Base-by-base conservation (phyloP, 2,888 invertebrate species). In the Drosophila koepferae region DNA sequence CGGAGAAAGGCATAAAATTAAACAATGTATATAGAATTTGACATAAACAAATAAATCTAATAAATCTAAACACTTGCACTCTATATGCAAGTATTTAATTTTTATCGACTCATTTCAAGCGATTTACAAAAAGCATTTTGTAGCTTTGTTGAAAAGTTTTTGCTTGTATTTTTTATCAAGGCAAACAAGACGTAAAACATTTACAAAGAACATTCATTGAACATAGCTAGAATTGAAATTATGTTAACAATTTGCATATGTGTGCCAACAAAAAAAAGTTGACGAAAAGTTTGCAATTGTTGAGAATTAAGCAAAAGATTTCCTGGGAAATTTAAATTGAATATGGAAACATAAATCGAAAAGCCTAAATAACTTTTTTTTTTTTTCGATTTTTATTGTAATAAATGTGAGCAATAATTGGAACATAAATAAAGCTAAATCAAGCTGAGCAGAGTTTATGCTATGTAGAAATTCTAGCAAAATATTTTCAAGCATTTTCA, bases 61-160 rank as follows among this genome's bases (percentile, higher is more conserved):
- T 23, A 40, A 40, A 38, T 40, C 9, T n/a, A 20, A 54, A 40
- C 20, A 38, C 9, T 16, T 38, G 38, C 40, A 10, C 23, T 16
- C 7, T 10, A 54, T 16, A n/a, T n/a, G 20, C 2, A 36, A 8
- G 1, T 14, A 6, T 23, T 20, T 3, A 20, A 12, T 54, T 41
- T 31, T 61, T 51, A 59, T 66, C 62, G 48, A 67, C 58, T 58
- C 16, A 12, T 7, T 23, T 58, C 16, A 16, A 54, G 23, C 31
- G 59, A 65, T 65, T 69, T 73, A 77, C 63, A 40, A 40, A 38
- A 38, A 40, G 28, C 49, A 51, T 51, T 40, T 54, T 54, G 38
- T 34, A 14, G 51, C 18, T 34, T 36, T 36, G 14, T 59, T 48
- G 23, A 69, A 53, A 54, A 38, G 20, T 38, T 51, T 7, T 18